Percentiles rank a stretch among this genome's conserved stretches.
Conservation (phyloP, 2,113 vertebrate species). For the Oenanthe oenanthe region DNA sequence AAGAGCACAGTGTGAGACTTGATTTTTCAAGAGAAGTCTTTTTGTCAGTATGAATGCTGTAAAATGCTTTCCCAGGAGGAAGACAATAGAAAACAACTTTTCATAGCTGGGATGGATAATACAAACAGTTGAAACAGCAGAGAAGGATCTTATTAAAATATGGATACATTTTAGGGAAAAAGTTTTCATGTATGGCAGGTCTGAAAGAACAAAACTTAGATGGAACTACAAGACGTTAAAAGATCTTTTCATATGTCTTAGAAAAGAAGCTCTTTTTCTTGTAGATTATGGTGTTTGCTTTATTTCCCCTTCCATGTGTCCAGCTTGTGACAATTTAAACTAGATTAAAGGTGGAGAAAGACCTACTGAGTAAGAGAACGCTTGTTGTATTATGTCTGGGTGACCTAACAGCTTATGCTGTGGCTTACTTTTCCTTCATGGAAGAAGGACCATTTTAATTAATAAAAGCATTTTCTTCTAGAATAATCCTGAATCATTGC, state of each 20-base stretch:
- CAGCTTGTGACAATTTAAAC: neutral
- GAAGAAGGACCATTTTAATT: neutral
- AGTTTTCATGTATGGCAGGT: neutral
- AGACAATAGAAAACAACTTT: neutral
- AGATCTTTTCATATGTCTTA: neutral
- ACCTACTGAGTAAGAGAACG: neutral
- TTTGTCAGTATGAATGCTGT: neutral
- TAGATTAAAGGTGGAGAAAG: neutral
- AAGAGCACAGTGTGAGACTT: neutral
- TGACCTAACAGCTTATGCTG: neutral
- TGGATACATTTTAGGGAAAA: neutral
- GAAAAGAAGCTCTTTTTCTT: neutral
- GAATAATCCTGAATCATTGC: neutral
- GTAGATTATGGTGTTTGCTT: neutral
- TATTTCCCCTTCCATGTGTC: neutral
- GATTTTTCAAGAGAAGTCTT: neutral
- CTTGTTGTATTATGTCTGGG: neutral
- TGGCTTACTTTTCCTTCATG: neutral
- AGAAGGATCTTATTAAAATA: neutral
- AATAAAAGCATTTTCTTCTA: neutral
- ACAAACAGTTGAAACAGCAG: neutral
- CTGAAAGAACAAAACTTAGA: neutral
- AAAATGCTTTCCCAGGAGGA: neutral
- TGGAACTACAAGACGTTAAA: neutral
- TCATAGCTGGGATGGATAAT: neutral